A percentile compares a stretch with the other conserved stretches of the same genome.
These are phyloP conservation scores for Pithecia hirsuta DNA, from an alignment of 2,797 vertebrate species.

Conservation along the genomic window DNA sequence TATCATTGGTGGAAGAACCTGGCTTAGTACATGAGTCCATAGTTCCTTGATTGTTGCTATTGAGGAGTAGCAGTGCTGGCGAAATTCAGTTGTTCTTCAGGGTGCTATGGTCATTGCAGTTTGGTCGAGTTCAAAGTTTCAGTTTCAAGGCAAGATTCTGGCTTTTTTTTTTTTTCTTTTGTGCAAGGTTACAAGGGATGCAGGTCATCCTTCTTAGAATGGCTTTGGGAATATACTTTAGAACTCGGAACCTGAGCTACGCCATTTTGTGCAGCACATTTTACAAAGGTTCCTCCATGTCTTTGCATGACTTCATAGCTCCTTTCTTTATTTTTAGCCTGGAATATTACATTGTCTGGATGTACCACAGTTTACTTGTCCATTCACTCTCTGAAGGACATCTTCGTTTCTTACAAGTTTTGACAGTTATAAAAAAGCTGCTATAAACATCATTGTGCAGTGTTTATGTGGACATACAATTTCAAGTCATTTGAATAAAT, in stretches of 20 bases:
- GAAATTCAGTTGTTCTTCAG: not conserved
- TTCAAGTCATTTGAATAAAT: not conserved
- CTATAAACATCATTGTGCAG: not conserved
- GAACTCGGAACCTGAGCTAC: not conserved
- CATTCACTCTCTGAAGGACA: not conserved
- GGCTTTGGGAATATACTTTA: not conserved
- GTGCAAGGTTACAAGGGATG: not conserved
- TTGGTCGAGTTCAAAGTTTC: not conserved
- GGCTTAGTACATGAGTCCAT: not conserved
- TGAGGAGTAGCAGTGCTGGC: not conserved
- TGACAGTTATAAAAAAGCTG: not conserved
- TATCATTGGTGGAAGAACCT: not conserved
- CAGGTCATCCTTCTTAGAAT: not conserved
- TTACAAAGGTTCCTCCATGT: not conserved
- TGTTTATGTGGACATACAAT: not conserved
- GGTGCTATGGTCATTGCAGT: not conserved
- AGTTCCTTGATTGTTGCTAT: not conserved
- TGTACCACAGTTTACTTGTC: not conserved
- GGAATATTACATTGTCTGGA: not conserved
- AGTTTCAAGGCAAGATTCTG: not conserved
- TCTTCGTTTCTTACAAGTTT: not conserved
- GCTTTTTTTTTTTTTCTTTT: not conserved
- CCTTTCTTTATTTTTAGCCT: not conserved
- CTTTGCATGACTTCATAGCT: not conserved
- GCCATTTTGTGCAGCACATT: not conserved